Evolutionary conservation across 2,797 vertebrate genomes (phyloP).

Genomic region (Parambassis ranga): DNA sequence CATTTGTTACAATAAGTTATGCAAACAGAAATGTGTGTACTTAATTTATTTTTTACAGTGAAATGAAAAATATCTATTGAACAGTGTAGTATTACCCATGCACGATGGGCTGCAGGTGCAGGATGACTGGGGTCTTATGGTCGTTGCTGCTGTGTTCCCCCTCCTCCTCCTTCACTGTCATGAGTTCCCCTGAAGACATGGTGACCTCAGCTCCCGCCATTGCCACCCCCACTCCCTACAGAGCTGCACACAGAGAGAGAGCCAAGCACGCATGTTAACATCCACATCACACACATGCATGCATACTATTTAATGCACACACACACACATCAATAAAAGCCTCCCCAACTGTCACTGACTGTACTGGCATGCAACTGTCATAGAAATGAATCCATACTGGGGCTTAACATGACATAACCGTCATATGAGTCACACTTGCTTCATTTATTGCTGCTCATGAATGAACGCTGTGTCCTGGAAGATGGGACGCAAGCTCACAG

Average conservation of each 20-base stretch:
- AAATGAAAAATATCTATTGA: too few relatives aligned
- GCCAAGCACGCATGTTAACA: constrained; percentile 39
- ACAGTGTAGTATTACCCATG: too few relatives aligned
- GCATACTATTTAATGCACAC: constrained; percentile 33
- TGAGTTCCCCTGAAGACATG: constrained; percentile 86
- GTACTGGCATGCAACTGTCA: constrained; percentile 45
- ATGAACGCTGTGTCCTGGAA: background rate
- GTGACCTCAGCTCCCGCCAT: constrained; percentile 85
- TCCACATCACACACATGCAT: constrained; percentile 36
- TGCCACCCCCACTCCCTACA: constrained; percentile 62
- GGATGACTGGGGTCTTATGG: constrained; percentile 86
- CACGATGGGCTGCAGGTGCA: constrained; percentile 88
- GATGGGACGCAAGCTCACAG: background rate
- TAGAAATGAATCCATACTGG: constrained; percentile 25
- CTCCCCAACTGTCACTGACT: constrained; percentile 12
- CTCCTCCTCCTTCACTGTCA: constrained; percentile 85
- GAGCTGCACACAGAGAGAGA: constrained; percentile 54
- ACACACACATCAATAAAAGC: constrained; percentile 28
- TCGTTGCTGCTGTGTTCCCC: constrained; percentile 82
- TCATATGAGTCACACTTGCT: background rate
- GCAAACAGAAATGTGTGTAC: too few relatives aligned
- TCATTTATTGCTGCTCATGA: background rate
- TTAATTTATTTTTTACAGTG: too few relatives aligned
- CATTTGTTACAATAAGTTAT: background rate
- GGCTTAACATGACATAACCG: constrained; percentile 48